Evolutionary conservation across 2,797 vertebrate species (phyloP), one percentile per base, ranked within the genome.

Genomic region (Coregonus sp.): DNA sequence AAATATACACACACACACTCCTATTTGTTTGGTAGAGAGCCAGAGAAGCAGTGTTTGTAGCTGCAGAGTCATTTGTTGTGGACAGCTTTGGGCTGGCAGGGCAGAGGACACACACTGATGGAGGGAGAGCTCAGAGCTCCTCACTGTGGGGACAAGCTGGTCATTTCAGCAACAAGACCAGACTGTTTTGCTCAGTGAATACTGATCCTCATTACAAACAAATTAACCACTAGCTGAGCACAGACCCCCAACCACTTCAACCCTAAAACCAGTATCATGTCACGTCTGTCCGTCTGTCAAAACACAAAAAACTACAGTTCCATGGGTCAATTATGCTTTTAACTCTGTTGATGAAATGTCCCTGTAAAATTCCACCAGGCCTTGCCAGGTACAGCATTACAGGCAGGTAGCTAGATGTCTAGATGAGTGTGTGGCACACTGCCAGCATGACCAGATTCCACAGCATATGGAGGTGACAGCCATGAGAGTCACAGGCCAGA

Each of bases 61-160:
- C 84, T 83, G 74, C 87, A 85, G 86, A 90, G 89, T 86, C 90
- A 89, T 93, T 93, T 92, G 89, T 93, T 90, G 83, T 63, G 86
- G 89, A 90, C 92, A 93, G 91, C 85, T 93, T 92, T 91, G 54
- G 86, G 90, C 85, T 89, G 86, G 92, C 89, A 84, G 90, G 90
- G 88, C 73, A 75, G 82, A 86, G 82, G 81, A 83, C 86, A 72
- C 37, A 86, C 80, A 81, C 84, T 84, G 85, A 89, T 84, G 69
- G 80, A 47, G 40, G 40, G 40, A 47, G 40, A 89, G 67, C 76
- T 75, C 85, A 81, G 61, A 70, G 75, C 18, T 18, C 84, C 89
- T 89, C 78, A 75, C 89, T 83, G 90, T 80, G 88, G 80, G 85
- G 86, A 87, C 87, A 88, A 90, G 85, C 81, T 85, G 87, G 87